Percentiles rank a stretch among this genome's conserved stretches.
phyloP scores from a whole-genome alignment of 1,140 invertebrate genomes.

The Drosophila auraria region DNA sequence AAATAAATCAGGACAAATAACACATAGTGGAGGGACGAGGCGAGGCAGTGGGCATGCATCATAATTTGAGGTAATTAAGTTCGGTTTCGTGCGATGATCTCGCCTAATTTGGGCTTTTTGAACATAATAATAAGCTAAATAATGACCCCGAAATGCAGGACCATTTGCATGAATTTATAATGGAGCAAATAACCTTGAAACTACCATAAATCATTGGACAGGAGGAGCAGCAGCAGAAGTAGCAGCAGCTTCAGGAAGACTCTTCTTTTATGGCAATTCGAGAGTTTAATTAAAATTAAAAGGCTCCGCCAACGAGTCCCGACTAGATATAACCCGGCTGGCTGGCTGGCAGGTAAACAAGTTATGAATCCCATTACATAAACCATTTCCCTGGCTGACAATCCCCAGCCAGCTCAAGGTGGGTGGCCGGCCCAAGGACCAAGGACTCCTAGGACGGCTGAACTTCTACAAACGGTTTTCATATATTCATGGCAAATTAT shows the following conservation, averaged over 20 bases:
- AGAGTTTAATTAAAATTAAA: conserved; percentile 59
- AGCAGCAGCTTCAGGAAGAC: conserved; percentile 24
- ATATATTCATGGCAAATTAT: conserved; percentile 82
- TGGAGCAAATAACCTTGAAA: conserved; percentile 46
- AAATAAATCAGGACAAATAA: conserved; percentile 29
- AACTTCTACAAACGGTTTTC: conserved; percentile 65
- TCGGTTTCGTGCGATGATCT: conserved; percentile 38
- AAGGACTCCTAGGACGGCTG: conserved; percentile 40
- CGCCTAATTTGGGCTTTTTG: conserved; percentile 28
- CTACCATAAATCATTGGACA: conserved; percentile 45
- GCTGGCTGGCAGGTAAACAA: conserved; percentile 50
- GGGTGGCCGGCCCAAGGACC: neutral
- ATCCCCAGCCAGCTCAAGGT: conserved; percentile 22
- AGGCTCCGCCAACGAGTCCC: conserved; percentile 33
- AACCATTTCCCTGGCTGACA: conserved; percentile 56
- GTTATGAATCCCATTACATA: conserved; percentile 59
- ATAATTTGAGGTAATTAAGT: conserved; percentile 46
- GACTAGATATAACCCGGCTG: conserved; percentile 48
- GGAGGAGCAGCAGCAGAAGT: conserved; percentile 15
- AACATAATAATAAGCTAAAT: conserved; percentile 39
- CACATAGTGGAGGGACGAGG: neutral
- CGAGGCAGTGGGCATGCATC: conserved; percentile 19
- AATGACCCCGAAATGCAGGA: conserved; percentile 41
- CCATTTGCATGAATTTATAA: conserved; percentile 43
- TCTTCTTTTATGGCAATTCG: conserved; percentile 45